These are phyloP conservation scores for Drosophila truncata DNA, from an alignment of 1,140 invertebrate species.

Conservation along the genomic window DNA sequence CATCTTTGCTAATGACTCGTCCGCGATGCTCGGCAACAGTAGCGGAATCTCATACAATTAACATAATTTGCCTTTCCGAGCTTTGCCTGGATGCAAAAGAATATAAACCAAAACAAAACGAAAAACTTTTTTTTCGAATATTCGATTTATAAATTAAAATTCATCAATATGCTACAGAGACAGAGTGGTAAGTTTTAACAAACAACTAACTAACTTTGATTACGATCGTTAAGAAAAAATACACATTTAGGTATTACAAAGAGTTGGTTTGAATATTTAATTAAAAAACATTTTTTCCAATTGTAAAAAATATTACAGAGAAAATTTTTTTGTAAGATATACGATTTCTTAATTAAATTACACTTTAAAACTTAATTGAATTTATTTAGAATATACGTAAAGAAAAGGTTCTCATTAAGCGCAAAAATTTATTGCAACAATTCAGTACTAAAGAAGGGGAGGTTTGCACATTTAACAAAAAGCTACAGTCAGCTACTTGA, in stretches of 20 bases:
- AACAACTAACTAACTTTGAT: too few species aligned
- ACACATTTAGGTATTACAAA: neutral
- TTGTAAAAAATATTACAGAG: neutral
- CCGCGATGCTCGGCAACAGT: slow-evolving; percentile 51
- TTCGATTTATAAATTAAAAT: neutral
- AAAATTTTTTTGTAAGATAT: neutral
- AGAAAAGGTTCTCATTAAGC: neutral
- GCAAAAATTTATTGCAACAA: neutral
- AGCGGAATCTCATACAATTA: slow-evolving; percentile 59
- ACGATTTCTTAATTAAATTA: neutral
- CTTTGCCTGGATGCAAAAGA: slow-evolving; percentile 9
- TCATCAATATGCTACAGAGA: slow-evolving; percentile 4
- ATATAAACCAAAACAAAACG: slow-evolving; percentile 8
- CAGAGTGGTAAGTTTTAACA: neutral
- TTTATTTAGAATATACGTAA: neutral
- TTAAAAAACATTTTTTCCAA: neutral
- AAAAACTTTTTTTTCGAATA: slow-evolving; percentile 4
- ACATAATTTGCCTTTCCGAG: slow-evolving; percentile 57
- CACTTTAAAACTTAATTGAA: too few species aligned
- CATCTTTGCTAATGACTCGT: slow-evolving; percentile 57
- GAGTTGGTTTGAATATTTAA: neutral
- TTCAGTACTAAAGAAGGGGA: too few species aligned
- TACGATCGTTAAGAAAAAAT: too few species aligned
- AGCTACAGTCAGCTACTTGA: too few species aligned
- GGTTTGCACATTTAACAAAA: too few species aligned